Conservation (phyloP, 2,888 invertebrate genomes). For the Allacma fusca region DNA sequence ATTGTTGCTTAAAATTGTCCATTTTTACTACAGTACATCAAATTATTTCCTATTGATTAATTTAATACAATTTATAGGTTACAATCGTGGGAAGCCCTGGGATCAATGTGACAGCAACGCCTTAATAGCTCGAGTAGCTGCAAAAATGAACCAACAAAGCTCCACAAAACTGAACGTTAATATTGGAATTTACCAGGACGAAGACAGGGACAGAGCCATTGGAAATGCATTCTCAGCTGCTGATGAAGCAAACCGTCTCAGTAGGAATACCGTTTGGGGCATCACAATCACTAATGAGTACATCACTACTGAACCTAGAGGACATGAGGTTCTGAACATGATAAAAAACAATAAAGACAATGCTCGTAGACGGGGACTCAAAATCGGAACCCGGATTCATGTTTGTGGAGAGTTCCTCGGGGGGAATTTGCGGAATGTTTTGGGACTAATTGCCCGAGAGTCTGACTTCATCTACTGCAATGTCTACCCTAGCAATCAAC, state of each 20-base stretch:
- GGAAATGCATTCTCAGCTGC: conserved; percentile 58
- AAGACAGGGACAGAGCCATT: conserved; percentile 52
- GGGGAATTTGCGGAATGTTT: conserved; percentile 46
- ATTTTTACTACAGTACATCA: too few relatives aligned
- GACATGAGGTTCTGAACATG: conserved; percentile 53
- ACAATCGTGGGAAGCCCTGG: conserved; percentile 42
- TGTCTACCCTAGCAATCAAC: conserved; percentile 53
- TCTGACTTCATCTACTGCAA: conserved; percentile 61
- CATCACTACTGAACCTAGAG: conserved; percentile 40
- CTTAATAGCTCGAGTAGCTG: conserved; percentile 55
- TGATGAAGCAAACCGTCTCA: conserved; percentile 54
- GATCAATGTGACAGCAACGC: conserved; percentile 56
- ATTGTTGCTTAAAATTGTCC: too few relatives aligned
- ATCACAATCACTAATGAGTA: conserved; percentile 59
- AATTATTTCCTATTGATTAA: too few relatives aligned
- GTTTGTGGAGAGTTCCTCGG: conserved; percentile 50
- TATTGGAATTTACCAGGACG: conserved; percentile 53
- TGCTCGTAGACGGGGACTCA: conserved; percentile 48
- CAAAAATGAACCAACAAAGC: background rate
- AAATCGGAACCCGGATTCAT: conserved; percentile 54
- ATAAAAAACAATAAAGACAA: conserved; percentile 51
- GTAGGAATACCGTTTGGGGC: conserved; percentile 57
- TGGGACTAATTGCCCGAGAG: conserved; percentile 50
- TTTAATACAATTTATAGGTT: too few relatives aligned
- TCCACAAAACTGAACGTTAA: conserved; percentile 48